Evolutionary conservation across 2,888 invertebrate genomes (phyloP), one percentile per base, ranked within the genome.

Genomic region (Conomelus anceps): DNA sequence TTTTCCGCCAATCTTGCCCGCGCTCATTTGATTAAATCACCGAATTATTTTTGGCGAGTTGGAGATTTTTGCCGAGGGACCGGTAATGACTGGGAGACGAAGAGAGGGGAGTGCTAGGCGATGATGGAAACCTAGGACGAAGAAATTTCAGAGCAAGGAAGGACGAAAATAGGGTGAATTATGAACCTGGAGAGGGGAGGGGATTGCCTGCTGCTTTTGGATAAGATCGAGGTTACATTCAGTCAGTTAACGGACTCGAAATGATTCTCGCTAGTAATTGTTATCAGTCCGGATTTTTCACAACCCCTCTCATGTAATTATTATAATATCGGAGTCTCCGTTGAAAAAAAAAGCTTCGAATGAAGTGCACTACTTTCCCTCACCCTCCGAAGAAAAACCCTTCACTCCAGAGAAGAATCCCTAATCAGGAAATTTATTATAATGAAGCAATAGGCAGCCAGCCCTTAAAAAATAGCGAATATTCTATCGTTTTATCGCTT

Each of bases 1-100:
- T 22, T 89, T 89, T 89, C 85, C 88, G 87, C 89, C 88, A 88
- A 89, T 89, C 89, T 89, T 89, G 89, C 89, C 63, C 84, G 87
- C 84, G 41, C 85, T 89, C 85, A 63, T 84, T 84, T 84, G 26
- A 89, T 88, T 89, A 89, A 89, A 88, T 89, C 89, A 89, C 87
- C 84, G 87, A 86, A 88, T 89, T 89, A 89, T 89, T 89, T 87
- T 84, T 87, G 86, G 89, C 89, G 22, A 88, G 89, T 63, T n/a
- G n/a, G 13, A 9, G 63, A 63, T 9, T n/a, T 63, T 63, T n/a
- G 13, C n/a, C 1, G n/a, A 1, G 63, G 63, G n/a, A 20, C 63
- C 17, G 34, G 1, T 9, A 34, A n/a, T n/a, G n/a, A n/a, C n/a
- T 34, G 34, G 34, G 63, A 63, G n/a, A 63, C n/a, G n/a, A n/a